Percentiles rank a stretch among this genome's conserved stretches.
Conservation (phyloP, 2,888 invertebrate genomes). For the Himalopsyche japonica region DNA sequence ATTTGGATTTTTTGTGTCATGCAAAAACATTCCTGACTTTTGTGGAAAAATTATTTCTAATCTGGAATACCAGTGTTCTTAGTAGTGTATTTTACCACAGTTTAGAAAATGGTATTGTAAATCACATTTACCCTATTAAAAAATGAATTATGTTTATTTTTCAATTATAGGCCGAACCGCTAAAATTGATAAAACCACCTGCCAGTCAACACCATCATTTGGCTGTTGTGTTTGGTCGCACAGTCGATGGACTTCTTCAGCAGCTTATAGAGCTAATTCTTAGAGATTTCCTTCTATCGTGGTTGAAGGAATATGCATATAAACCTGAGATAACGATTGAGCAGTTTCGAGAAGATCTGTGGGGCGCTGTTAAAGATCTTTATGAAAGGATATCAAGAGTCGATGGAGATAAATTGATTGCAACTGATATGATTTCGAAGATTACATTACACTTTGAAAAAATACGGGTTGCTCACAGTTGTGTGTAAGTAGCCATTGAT, state of each 20-base stretch:
- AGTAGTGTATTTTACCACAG: too few relatives aligned
- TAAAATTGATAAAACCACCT: constrained; percentile 49
- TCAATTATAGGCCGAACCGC: constrained; percentile 51
- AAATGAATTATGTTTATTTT: background rate
- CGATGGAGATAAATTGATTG: constrained; percentile 81
- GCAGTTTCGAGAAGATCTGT: constrained; percentile 77
- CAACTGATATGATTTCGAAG: constrained; percentile 79
- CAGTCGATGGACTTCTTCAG: constrained; percentile 82
- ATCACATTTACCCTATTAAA: too few relatives aligned
- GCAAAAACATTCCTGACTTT: too few relatives aligned
- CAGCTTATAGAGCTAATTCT: constrained; percentile 79
- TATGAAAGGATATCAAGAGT: constrained; percentile 74
- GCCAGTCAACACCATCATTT: constrained; percentile 59
- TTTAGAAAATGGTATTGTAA: too few relatives aligned
- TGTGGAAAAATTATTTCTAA: too few relatives aligned
- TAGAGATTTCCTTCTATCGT: constrained; percentile 77
- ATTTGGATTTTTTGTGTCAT: too few relatives aligned
- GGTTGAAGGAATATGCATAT: constrained; percentile 73
- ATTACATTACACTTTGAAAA: constrained; percentile 85
- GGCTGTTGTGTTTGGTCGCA: constrained; percentile 80
- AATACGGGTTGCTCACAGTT: constrained; percentile 74
- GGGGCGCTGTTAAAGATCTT: constrained; percentile 76
- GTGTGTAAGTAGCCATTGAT: constrained; percentile 67
- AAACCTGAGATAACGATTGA: constrained; percentile 67
- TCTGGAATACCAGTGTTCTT: too few relatives aligned